phyloP scores from a whole-genome alignment of 2,113 vertebrate species.

The Apteryx mantelli region DNA sequence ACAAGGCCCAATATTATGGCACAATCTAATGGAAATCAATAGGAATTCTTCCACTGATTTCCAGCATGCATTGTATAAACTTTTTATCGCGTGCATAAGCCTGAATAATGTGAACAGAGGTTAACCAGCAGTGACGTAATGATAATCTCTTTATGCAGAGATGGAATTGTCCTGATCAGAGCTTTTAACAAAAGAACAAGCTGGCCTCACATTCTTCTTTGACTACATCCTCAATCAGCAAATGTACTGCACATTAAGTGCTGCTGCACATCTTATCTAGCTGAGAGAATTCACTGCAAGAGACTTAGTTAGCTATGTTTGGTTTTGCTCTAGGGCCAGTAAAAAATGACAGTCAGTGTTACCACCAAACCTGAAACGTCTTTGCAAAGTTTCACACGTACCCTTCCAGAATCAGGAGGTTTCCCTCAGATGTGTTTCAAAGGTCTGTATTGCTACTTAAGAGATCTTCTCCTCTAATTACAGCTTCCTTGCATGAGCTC shows the following conservation, averaged over 20 bases:
- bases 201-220: slow-evolving; percentile 15
- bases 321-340: slow-evolving; percentile 3
- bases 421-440: not conserved
- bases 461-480: not conserved
- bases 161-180: not conserved
- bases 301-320: slow-evolving; percentile 15
- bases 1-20: not conserved
- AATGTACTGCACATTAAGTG: not conserved
- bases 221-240: slow-evolving; percentile 25
- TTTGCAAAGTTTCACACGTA: not conserved
- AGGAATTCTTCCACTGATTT: slow-evolving; percentile 8
- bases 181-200: slow-evolving; percentile 2
- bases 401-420: not conserved
- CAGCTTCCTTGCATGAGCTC: not conserved
- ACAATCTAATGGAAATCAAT: not conserved
- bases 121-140: not conserved
- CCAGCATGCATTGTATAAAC: not conserved
- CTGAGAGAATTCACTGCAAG: slow-evolving; percentile 25
- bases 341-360: slow-evolving; percentile 33
- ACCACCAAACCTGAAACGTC: not conserved
- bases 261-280: slow-evolving; percentile 49
- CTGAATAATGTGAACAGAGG: not conserved
- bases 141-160: not conserved
- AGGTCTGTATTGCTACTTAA: not conserved
- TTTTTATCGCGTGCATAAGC: not conserved